phyloP scores from a whole-genome alignment of 2,888 invertebrate species.

The Drosophila kambysellisi region DNA sequence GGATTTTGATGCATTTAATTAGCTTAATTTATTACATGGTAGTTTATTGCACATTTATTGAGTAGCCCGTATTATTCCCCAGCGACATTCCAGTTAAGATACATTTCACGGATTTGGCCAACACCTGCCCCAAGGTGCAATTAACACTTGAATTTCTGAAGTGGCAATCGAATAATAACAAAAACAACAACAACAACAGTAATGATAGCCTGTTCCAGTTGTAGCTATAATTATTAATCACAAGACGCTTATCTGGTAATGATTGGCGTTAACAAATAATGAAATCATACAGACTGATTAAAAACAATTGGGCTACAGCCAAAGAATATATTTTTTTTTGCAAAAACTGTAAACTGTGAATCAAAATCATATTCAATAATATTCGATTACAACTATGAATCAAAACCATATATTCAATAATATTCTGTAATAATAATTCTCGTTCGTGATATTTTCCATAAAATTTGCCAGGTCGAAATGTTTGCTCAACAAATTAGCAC shows the following conservation, averaged over 20 bases:
- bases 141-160: slow-evolving; percentile 16
- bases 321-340: no score
- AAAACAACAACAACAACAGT: slow-evolving; percentile 1
- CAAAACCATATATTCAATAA: slow-evolving; percentile 3
- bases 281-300: slow-evolving; percentile 26
- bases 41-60: slow-evolving; percentile 24
- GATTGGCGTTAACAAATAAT: slow-evolving; percentile 27
- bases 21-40: slow-evolving; percentile 10
- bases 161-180: slow-evolving; percentile 15
- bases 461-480: slow-evolving; percentile 51
- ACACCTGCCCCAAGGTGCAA: slow-evolving; percentile 27
- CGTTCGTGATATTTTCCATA: slow-evolving; percentile 66
- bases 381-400: background rate
- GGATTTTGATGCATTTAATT: background rate
- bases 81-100: slow-evolving; percentile 29
- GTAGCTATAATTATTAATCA: slow-evolving; percentile 30
- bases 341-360: background rate
- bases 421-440: slow-evolving; percentile 3
- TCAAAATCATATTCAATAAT: slow-evolving; percentile 5
- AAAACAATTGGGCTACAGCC: background rate
- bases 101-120: background rate
- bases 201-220: slow-evolving; percentile 24
- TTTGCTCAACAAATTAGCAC: slow-evolving; percentile 71
- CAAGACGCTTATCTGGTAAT: slow-evolving; percentile 33
- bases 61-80: background rate